Evolutionary conservation across 2,888 invertebrate genomes (phyloP), one percentile per base, ranked within the genome.

Genomic region (Synergus laeviventris): DNA sequence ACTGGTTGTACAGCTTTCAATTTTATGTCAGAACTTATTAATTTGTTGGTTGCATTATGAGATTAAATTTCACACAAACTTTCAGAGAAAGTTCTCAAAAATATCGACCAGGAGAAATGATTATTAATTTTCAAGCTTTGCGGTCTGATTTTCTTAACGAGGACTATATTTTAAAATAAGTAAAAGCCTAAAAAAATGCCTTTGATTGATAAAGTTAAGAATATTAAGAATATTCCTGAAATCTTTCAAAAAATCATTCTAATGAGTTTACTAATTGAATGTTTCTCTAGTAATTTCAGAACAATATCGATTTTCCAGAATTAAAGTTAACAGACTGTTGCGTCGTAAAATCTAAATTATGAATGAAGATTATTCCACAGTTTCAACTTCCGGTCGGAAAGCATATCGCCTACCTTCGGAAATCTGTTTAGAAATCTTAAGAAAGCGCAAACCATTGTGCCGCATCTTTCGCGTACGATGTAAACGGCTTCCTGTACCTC

Each of bases 341-440:
- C 24, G 9, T 45, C 77, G 79, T 62, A 64, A 76, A 75, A 74
- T 75, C 42, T 75, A 73, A 64, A 74, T 59, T 18, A 66, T 39
- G 64, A 74, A 74, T 38, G 54, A 59, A 73, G 66, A 60, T n/a
- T 49, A 54, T 73, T 59, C 56, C 59, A 45, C 70, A 18, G 54
- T 61, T 73, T 74, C 14, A 60, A 78, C 81, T 79, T 81, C 79
- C 79, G 78, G 78, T 38, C 76, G 74, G 73, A 45, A 70, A 76
- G 78, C 66, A 76, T 70, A 74, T 77, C 78, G 81, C 76, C 78
- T 78, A 76, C 73, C 79, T 79, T 83, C 80, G 83, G 83, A 85
- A 84, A 83, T 85, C 80, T 82, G 80, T 85, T 85, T 86, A 85
- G 84, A 86, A 86, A 86, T 86, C 83, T 82, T 77, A 85, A 80